Percentiles rank a stretch among this genome's conserved stretches.
Evolutionary conservation across 1,140 invertebrate genomes (phyloP).

Genomic region (Palaemon carinicauda): DNA sequence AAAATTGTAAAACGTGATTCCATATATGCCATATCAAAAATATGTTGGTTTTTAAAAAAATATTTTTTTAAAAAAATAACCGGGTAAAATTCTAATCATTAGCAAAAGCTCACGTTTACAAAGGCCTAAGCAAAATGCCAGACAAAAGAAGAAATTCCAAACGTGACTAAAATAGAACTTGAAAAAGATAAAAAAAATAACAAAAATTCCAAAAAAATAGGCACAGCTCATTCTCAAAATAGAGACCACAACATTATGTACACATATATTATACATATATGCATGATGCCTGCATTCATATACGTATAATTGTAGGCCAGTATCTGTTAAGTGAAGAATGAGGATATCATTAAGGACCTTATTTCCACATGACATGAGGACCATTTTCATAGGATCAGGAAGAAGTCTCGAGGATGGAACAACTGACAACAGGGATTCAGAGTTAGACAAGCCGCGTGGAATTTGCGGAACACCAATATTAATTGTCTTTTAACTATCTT

Average conservation of each 20-base stretch:
- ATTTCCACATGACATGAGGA: slow-evolving; percentile 23
- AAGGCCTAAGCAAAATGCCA: slow-evolving; percentile 37
- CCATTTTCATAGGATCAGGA: slow-evolving; percentile 28
- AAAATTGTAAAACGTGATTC: slow-evolving; percentile 33
- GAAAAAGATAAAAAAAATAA: neutral
- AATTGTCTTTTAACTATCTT: too few species aligned
- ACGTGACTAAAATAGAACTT: slow-evolving; percentile 27
- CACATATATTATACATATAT: slow-evolving; percentile 46
- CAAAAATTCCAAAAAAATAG: slow-evolving; percentile 11
- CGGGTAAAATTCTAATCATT: slow-evolving; percentile 27
- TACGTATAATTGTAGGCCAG: slow-evolving; percentile 11
- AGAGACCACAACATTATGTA: slow-evolving; percentile 20
- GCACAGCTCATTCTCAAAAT: slow-evolving; percentile 45
- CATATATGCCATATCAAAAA: slow-evolving; percentile 43
- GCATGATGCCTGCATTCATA: slow-evolving; percentile 20
- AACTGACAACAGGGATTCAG: neutral
- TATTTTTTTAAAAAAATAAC: slow-evolving; percentile 29
- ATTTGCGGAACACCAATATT: neutral
- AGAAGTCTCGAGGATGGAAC: neutral
- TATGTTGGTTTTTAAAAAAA: slow-evolving; percentile 39
- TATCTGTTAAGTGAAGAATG: slow-evolving; percentile 22
- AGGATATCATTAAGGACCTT: slow-evolving; percentile 5
- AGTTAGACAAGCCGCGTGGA: slow-evolving; percentile 20
- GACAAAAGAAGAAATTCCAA: slow-evolving; percentile 33
- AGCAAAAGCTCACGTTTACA: slow-evolving; percentile 32